Percentiles rank a stretch among this genome's conserved stretches.
These are phyloP conservation scores for Stenolophus ochropezus DNA, from an alignment of 2,888 invertebrate genomes.

Conservation along the genomic window DNA sequence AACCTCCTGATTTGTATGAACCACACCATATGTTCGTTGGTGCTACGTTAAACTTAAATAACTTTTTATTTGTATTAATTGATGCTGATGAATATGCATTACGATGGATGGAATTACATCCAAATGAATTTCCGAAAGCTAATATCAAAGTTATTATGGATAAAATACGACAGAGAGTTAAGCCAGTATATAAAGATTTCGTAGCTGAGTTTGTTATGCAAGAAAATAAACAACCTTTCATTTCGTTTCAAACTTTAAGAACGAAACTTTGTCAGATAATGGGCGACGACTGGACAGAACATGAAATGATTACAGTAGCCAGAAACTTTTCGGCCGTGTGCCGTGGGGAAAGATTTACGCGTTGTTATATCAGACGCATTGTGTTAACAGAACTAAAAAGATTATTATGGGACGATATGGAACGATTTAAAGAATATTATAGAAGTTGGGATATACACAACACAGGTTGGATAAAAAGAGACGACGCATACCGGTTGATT, in stretches of 20 bases:
- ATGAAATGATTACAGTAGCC: constrained; percentile 86
- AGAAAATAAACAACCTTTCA: constrained; percentile 66
- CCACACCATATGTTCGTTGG: constrained; percentile 91
- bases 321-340: constrained; percentile 82
- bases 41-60: constrained; percentile 84
- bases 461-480: constrained; percentile 76
- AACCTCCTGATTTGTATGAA: constrained; percentile 84
- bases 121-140: constrained; percentile 85
- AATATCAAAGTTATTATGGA: constrained; percentile 83
- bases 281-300: constrained; percentile 83
- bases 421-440: constrained; percentile 78
- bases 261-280: constrained; percentile 80
- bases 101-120: constrained; percentile 89
- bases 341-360: constrained; percentile 71
- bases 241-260: constrained; percentile 74
- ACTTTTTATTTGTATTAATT: constrained; percentile 85
- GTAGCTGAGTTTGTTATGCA: constrained; percentile 80
- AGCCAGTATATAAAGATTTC: constrained; percentile 84
- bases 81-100: constrained; percentile 92
- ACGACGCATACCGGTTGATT: constrained; percentile 79
- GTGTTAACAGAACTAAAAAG: constrained; percentile 84
- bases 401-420: constrained; percentile 83
- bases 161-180: constrained; percentile 82
- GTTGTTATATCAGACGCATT: constrained; percentile 67
- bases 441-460: constrained; percentile 76